phyloP scores from a whole-genome alignment of 2,888 invertebrate species.

The Anoncus sp. region DNA sequence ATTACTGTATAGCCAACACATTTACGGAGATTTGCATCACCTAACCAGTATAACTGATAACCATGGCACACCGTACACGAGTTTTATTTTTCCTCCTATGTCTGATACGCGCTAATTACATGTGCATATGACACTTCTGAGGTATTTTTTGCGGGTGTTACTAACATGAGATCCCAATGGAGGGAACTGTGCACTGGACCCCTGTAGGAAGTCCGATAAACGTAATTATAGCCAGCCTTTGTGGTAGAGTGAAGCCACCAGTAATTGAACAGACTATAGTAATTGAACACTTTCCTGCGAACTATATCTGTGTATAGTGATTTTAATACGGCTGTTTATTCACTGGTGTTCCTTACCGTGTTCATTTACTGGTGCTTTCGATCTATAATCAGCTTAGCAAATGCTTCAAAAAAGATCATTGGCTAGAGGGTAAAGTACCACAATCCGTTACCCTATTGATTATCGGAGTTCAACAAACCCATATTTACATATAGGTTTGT shows the following conservation, averaged over 20 bases:
- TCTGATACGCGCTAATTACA: conserved; percentile 2
- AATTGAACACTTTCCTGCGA: too few relatives aligned
- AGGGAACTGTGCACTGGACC: conserved; percentile 20
- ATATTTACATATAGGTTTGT: too few relatives aligned
- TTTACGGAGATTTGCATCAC: conserved; percentile 11
- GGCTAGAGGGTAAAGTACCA: background rate
- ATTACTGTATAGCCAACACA: conserved; percentile 12
- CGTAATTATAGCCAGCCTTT: conserved; percentile 48
- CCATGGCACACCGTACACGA: background rate
- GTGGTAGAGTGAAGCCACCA: too few relatives aligned
- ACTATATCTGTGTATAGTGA: too few relatives aligned
- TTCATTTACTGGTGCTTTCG: too few relatives aligned
- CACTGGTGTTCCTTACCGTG: too few relatives aligned
- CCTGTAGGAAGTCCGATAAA: conserved; percentile 36
- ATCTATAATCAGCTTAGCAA: conserved; percentile 43
- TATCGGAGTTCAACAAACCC: too few relatives aligned
- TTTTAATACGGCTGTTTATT: too few relatives aligned
- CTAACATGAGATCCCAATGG: conserved; percentile 4
- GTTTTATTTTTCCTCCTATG: conserved; percentile 2
- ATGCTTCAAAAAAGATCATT: background rate
- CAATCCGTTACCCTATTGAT: too few relatives aligned
- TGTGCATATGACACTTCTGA: background rate
- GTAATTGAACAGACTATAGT: too few relatives aligned
- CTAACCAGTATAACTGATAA: background rate
- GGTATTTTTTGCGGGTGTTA: background rate